Percentiles rank a stretch among this genome's conserved stretches.
phyloP scores from a whole-genome alignment of 2,113 vertebrate genomes.

The Cebus imitator region DNA sequence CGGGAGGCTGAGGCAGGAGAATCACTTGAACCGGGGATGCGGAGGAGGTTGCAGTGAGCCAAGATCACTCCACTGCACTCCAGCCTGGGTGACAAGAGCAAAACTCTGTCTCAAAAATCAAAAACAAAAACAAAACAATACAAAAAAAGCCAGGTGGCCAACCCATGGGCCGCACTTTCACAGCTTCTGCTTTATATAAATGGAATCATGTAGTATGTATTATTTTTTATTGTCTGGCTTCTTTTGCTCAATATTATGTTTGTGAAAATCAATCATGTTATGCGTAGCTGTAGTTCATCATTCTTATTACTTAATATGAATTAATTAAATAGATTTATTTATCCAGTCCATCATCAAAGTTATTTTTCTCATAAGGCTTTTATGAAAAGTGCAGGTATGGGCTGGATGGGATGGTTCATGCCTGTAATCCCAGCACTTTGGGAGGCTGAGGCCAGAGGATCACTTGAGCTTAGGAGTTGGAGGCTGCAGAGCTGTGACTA shows the following conservation, averaged over 20 bases:
- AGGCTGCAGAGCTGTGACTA: no score
- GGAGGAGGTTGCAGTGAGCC: no score
- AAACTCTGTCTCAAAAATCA: no score
- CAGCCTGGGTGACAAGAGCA: no score
- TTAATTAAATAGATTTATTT: conserved; percentile 20
- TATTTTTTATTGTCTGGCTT: conserved; percentile 7
- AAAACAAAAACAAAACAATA: no score
- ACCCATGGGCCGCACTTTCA: neutral
- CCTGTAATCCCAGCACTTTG: no score
- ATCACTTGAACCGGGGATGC: no score
- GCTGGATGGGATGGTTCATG: no score
- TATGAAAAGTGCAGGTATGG: neutral
- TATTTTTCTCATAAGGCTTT: conserved; percentile 14
- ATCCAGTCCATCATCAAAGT: neutral
- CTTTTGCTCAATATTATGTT: neutral
- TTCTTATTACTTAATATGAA: conserved; percentile 4
- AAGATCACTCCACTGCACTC: no score
- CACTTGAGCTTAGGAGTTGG: no score
- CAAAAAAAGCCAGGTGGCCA: conserved; percentile 12
- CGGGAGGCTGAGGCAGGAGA: no score
- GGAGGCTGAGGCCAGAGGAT: no score
- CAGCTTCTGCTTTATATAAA: neutral
- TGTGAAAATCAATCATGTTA: neutral
- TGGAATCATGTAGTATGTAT: conserved; percentile 1
- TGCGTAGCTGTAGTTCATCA: neutral